A percentile compares a stretch with the other conserved stretches of the same genome.
These are phyloP conservation scores for Palythoa grandis DNA, from an alignment of 92 coral and sea anemone genomes.

Conservation along the genomic window DNA sequence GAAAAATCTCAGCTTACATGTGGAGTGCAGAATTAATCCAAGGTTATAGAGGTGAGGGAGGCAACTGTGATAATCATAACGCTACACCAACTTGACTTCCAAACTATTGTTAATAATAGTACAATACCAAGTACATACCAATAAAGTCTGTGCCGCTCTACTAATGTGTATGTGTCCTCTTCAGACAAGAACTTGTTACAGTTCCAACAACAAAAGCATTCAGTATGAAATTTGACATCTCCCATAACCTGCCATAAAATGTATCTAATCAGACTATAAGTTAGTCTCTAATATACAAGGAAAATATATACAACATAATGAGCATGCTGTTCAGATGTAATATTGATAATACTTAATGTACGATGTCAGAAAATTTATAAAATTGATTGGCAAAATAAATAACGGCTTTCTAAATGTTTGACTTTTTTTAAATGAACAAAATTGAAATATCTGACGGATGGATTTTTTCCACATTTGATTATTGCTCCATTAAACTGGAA, in stretches of 20 bases:
- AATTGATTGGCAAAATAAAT: no score
- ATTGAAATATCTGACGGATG: no score
- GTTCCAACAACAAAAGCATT: conserved; percentile 84
- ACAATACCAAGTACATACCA: conserved; percentile 65
- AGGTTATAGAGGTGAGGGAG: no score
- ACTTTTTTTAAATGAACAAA: no score
- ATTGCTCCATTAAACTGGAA: no score
- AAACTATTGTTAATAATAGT: not conserved
- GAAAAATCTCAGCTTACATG: no score
- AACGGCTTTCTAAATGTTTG: no score
- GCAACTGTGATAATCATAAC: no score
- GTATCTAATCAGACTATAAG: not conserved
- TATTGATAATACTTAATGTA: not conserved
- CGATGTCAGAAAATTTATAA: not conserved
- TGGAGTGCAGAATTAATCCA: no score
- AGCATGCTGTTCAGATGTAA: not conserved
- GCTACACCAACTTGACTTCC: not conserved
- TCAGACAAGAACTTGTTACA: conserved; percentile 83
- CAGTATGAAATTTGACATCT: conserved; percentile 93
- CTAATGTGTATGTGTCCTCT: conserved; percentile 85
- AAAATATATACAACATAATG: no score
- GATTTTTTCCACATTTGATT: no score
- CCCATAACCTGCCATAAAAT: conserved; percentile 76
- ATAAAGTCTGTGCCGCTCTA: conserved; percentile 86
- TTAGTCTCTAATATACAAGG: no score